Percentiles rank a stretch among this genome's conserved stretches.
phyloP scores from a whole-genome alignment of 2,888 invertebrate genomes.

The Gastrophysa polygoni region DNA sequence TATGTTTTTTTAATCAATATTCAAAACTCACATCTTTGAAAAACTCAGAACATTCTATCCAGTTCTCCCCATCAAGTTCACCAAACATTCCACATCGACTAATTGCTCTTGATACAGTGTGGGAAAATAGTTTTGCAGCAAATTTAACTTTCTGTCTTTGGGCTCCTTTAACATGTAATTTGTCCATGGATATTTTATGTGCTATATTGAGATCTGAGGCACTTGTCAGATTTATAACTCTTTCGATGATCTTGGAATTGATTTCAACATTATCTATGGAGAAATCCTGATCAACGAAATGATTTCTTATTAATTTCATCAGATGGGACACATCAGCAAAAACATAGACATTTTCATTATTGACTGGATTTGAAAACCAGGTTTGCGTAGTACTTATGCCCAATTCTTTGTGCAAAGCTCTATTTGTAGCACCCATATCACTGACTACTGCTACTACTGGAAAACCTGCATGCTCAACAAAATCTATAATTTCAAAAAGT shows the following conservation, averaged over 20 bases:
- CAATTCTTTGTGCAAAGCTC: conserved; percentile 23
- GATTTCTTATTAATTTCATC: conserved; percentile 33
- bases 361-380: conserved; percentile 23
- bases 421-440: conserved; percentile 35
- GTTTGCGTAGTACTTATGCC: conserved; percentile 17
- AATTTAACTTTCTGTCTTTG: not conserved
- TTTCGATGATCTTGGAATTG: conserved; percentile 12
- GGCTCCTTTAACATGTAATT: not conserved
- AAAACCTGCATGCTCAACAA: conserved; percentile 31
- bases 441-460: conserved; percentile 28
- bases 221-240: not conserved
- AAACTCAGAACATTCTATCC: too few species aligned
- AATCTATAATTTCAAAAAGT: conserved; percentile 32
- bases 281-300: too few species aligned
- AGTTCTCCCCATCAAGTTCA: too few species aligned
- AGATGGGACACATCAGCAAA: conserved; percentile 37
- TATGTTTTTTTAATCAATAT: too few species aligned
- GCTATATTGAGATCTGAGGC: conserved; percentile 13
- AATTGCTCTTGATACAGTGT: too few species aligned
- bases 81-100: too few species aligned
- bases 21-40: too few species aligned
- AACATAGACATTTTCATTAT: conserved; percentile 30
- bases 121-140: too few species aligned
- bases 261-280: conserved; percentile 21
- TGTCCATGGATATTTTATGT: conserved; percentile 16